Percentiles rank a stretch among this genome's conserved stretches.
Conservation (phyloP, 2,888 invertebrate genomes). For the Eulithis prunata region DNA sequence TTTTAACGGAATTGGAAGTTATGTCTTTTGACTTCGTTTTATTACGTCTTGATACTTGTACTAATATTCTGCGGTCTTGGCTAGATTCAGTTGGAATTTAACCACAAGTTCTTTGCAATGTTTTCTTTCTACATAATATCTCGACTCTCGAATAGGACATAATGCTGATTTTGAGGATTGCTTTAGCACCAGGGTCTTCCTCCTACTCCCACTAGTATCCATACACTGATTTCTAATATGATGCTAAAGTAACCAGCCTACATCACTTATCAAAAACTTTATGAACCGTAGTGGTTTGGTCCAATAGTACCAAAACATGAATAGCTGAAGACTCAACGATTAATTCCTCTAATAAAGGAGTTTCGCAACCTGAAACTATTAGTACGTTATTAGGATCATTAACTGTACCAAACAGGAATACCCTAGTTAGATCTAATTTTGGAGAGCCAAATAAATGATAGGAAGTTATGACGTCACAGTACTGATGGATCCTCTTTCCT, state of each 20-base stretch:
- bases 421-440: conserved; percentile 42
- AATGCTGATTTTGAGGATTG: too few relatives aligned
- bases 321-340: background rate
- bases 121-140: too few relatives aligned
- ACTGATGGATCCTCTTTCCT: background rate
- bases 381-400: conserved; percentile 13
- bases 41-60: background rate
- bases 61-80: background rate
- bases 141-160: too few relatives aligned
- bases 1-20: conserved; percentile 1
- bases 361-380: conserved; percentile 11
- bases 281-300: background rate
- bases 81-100: background rate
- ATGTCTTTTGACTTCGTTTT: background rate
- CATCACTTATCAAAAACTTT: background rate
- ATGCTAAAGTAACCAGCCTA: too few relatives aligned
- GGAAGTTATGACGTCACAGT: conserved; percentile 6
- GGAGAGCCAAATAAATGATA: conserved; percentile 28
- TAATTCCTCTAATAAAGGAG: background rate
- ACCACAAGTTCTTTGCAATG: too few relatives aligned
- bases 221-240: too few relatives aligned
- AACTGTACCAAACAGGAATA: conserved; percentile 32
- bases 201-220: too few relatives aligned
- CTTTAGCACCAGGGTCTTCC: too few relatives aligned
- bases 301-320: background rate